Evolutionary conservation across 2,113 vertebrate species (phyloP).

Genomic region (Hirundichthys speculiger): DNA sequence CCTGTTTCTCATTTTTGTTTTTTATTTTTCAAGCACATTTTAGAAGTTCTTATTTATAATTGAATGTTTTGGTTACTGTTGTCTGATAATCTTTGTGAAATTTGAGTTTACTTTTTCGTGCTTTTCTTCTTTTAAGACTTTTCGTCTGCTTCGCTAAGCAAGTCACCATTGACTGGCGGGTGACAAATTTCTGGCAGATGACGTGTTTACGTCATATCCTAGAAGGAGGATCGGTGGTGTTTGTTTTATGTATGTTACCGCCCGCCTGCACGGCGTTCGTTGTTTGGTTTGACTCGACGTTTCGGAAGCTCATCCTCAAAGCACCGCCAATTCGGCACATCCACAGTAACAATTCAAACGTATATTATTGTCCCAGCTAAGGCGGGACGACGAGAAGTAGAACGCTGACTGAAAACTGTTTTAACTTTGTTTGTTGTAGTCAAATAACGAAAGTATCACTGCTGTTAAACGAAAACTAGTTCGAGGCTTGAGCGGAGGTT

Average conservation of each 20-base stretch:
- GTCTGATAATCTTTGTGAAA: no score
- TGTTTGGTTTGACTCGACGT: not conserved
- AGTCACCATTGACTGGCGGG: not conserved
- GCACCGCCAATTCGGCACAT: conserved; percentile 22
- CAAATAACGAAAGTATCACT: not conserved
- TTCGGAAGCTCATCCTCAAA: no score
- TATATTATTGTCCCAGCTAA: not conserved
- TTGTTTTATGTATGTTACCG: not conserved
- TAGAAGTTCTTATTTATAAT: no score
- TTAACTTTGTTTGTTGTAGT: not conserved
- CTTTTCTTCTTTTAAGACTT: no score
- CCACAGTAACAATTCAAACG: fast-evolving
- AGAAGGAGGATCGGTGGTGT: not conserved
- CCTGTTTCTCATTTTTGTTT: no score
- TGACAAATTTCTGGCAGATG: no score
- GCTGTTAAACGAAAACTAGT: not conserved
- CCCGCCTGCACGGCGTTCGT: conserved; percentile 8
- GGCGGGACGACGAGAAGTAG: conserved; percentile 56
- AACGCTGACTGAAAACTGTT: conserved; percentile 14
- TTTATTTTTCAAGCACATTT: no score
- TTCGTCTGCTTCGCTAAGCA: no score
- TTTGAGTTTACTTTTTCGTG: no score
- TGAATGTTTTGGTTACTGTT: no score
- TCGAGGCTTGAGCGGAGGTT: not conserved
- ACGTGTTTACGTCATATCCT: conserved; percentile 52